Base-by-base conservation (phyloP, 2,888 invertebrate species). In the Perithous albicinctus region DNA sequence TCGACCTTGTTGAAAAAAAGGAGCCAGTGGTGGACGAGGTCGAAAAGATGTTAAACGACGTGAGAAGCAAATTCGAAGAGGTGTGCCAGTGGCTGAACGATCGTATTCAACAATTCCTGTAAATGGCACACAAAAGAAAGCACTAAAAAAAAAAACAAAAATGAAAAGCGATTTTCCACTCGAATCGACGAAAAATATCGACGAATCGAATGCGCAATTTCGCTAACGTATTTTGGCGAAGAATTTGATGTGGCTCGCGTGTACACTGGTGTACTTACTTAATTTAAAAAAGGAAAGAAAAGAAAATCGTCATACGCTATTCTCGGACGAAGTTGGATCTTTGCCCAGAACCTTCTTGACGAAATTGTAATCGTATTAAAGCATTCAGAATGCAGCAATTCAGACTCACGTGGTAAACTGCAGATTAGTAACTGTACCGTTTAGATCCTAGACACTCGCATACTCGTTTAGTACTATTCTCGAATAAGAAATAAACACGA, bases 311-410 rank as follows among this genome's bases (percentile, higher is more conserved):
- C 23, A 43, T 20, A 18, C 38, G 41, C 26, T 43, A 29, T 20
- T 69, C 46, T 15, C 54, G 66, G 72, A 72, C 59, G 66, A 56
- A 64, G 46, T 70, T 64, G 20, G 18, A 23, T 32, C n/a, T 54
- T 56, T 43, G 72, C 35, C 51, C 38, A n/a, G 46, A 46, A 26
- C 32, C 64, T n/a, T 51, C 41, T 41, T 61, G 63, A 81, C 32
- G 67, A 69, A 78, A 74, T 20, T 80, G 69, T 77, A 80, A 72
- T 48, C 43, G 32, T 29, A 32, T 18, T 59, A 3, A 38, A 63
- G 32, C 80, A 84, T 87, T 86, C 85, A 82, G 84, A 86, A 82
- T 86, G 80, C 81, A 86, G 83, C 83, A 83, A 76, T 79, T 82
- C 82, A 72, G 72, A 78, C 79, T 79, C 82, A 79, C 82, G 82